Evolutionary conservation across 2,113 vertebrate species (phyloP).

Genomic region (Neogobius melanostomus): DNA sequence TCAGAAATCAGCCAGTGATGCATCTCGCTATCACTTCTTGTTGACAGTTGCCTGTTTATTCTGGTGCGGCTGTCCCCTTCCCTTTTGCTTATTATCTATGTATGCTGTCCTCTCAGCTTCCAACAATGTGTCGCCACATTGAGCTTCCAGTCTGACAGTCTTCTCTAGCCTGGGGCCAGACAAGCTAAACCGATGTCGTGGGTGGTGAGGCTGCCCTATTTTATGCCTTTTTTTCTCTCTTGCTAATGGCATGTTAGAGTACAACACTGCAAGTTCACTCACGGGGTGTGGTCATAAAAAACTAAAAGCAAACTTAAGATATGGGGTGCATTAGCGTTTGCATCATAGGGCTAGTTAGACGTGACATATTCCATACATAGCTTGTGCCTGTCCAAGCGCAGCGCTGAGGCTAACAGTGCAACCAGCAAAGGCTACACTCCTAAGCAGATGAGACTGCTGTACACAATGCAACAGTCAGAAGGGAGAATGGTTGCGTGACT

Average conservation of each 20-base stretch:
- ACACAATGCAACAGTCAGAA: constrained; percentile 1
- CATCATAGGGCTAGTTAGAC: neutral
- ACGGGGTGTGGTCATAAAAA: constrained; percentile 1
- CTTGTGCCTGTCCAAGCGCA: neutral
- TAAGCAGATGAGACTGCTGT: constrained; percentile 8
- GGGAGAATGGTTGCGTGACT: constrained; percentile 4
- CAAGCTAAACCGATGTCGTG: constrained; percentile 47
- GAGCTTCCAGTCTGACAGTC: constrained; percentile 59
- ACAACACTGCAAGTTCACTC: constrained; percentile 28
- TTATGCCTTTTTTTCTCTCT: constrained; percentile 35
- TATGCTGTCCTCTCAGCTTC: constrained; percentile 44
- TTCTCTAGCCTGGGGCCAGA: constrained; percentile 49
- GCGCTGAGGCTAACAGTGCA: constrained; percentile 4
- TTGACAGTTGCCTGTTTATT: constrained; percentile 28
- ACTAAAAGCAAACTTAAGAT: neutral
- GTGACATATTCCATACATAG: constrained; percentile 6
- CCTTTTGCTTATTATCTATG: constrained; percentile 51
- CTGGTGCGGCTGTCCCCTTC: constrained; percentile 19
- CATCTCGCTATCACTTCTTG: constrained; percentile 28
- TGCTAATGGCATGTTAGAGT: constrained; percentile 34
- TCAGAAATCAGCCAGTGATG: constrained; percentile 26
- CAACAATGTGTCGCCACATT: constrained; percentile 59
- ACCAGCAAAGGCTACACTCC: neutral
- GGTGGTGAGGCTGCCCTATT: constrained; percentile 50
- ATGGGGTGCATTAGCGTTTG: neutral